These are phyloP conservation scores for Halocaridina rubra DNA, from an alignment of 2,888 invertebrate species.

Conservation along the genomic window DNA sequence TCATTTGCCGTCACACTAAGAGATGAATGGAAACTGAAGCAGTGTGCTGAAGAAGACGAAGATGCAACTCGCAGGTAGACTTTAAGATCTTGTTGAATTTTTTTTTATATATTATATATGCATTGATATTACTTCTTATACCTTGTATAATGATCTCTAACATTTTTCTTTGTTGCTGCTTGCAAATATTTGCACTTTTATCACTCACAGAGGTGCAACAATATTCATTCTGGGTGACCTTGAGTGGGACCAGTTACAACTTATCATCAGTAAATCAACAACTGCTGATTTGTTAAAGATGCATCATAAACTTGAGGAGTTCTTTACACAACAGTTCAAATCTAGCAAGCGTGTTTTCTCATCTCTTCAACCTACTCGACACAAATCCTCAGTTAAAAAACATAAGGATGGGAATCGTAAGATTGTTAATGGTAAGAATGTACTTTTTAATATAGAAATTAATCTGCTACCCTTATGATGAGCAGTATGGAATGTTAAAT, in stretches of 20 bases:
- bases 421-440: constrained; percentile 65
- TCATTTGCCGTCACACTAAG: constrained; percentile 82
- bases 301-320: constrained; percentile 95
- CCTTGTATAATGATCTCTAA: not conserved
- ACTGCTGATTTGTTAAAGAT: constrained; percentile 97
- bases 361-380: constrained; percentile 69
- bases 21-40: constrained; percentile 87
- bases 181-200: too few species aligned
- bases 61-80: constrained; percentile 62
- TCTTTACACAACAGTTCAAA: constrained; percentile 97
- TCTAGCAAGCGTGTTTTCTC: constrained; percentile 93
- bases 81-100: too few species aligned
- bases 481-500: too few species aligned
- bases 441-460: too few species aligned
- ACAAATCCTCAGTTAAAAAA: constrained; percentile 62
- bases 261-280: constrained; percentile 96
- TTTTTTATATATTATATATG: too few species aligned
- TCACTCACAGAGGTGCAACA: constrained; percentile 78
- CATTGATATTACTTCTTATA: too few species aligned
- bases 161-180: not conserved
- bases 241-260: constrained; percentile 95
- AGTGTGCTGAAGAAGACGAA: constrained; percentile 64
- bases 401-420: constrained; percentile 65
- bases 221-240: constrained; percentile 93
- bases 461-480: too few species aligned